Conservation (phyloP, 2,113 vertebrate genomes). For the Notiomystis cincta region DNA sequence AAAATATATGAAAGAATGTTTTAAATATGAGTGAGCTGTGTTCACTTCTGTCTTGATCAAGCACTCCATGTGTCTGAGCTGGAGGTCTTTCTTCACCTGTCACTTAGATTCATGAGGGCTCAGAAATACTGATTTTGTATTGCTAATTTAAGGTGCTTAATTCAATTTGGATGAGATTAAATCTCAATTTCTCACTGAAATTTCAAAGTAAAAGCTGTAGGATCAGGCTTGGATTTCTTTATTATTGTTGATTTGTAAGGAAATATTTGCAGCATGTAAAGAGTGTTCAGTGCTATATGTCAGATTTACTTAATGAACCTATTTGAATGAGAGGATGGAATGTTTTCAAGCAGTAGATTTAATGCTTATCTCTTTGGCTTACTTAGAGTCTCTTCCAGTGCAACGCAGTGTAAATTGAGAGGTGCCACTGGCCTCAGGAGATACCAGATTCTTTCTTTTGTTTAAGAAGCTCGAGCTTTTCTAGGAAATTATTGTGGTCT, state of each 20-base stretch:
- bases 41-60: slow-evolving; percentile 52
- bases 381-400: neutral
- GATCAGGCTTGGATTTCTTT: neutral
- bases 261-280: neutral
- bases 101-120: slow-evolving; percentile 23
- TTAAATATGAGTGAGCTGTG: slow-evolving; percentile 77
- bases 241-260: slow-evolving; percentile 18
- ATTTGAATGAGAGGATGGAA: neutral
- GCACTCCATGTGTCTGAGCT: slow-evolving; percentile 10
- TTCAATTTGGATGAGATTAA: slow-evolving; percentile 49
- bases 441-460: neutral
- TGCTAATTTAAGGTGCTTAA: slow-evolving; percentile 58
- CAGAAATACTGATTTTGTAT: neutral
- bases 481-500: neutral
- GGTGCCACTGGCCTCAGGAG: neutral
- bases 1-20: slow-evolving; percentile 84
- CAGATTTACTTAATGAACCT: neutral
- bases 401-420: neutral
- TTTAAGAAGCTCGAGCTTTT: neutral
- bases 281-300: neutral
- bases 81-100: slow-evolving; percentile 24
- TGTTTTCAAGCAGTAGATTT: neutral
- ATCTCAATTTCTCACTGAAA: slow-evolving; percentile 43
- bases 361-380: neutral
- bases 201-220: slow-evolving; percentile 35